Evolutionary conservation across 1,140 invertebrate genomes (phyloP).

Genomic region (Laodelphax striatellus): DNA sequence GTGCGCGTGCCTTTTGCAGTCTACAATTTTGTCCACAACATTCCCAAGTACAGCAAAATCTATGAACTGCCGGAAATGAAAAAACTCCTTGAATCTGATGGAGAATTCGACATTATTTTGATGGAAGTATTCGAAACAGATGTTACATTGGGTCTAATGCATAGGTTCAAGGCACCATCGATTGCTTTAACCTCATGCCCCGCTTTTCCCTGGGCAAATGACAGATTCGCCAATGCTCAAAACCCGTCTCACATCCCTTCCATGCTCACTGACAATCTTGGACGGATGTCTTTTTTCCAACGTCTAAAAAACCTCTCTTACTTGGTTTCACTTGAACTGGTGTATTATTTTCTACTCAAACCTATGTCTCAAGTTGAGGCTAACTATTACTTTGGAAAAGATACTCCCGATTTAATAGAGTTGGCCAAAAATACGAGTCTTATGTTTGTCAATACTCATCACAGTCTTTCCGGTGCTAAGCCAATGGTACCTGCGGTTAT

Average conservation of each 20-base stretch:
- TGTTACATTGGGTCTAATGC: conserved; percentile 22
- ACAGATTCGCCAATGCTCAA: conserved; percentile 25
- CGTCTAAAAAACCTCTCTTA: conserved; percentile 16
- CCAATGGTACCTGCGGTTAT: conserved; percentile 46
- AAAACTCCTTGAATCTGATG: conserved; percentile 6
- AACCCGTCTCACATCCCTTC: conserved; percentile 21
- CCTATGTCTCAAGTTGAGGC: conserved; percentile 10
- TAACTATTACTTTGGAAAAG: conserved; percentile 16
- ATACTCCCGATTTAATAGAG: conserved; percentile 34
- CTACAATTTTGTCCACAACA: not conserved
- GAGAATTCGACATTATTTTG: conserved; percentile 20
- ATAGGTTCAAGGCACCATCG: conserved; percentile 34
- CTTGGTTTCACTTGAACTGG: not conserved
- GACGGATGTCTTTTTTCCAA: conserved; percentile 16
- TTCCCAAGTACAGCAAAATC: not conserved
- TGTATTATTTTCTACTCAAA: conserved; percentile 3
- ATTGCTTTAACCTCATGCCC: conserved; percentile 42
- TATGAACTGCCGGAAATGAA: conserved; percentile 4
- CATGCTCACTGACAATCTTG: conserved; percentile 5
- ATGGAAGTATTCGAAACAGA: conserved; percentile 20
- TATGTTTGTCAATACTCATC: conserved; percentile 52
- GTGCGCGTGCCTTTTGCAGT: not conserved
- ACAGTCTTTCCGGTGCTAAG: conserved; percentile 41
- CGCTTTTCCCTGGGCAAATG: conserved; percentile 45
- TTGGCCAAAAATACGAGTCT: conserved; percentile 45